Conservation (phyloP, 2,797 vertebrate species). For the Botia kubotai region DNA sequence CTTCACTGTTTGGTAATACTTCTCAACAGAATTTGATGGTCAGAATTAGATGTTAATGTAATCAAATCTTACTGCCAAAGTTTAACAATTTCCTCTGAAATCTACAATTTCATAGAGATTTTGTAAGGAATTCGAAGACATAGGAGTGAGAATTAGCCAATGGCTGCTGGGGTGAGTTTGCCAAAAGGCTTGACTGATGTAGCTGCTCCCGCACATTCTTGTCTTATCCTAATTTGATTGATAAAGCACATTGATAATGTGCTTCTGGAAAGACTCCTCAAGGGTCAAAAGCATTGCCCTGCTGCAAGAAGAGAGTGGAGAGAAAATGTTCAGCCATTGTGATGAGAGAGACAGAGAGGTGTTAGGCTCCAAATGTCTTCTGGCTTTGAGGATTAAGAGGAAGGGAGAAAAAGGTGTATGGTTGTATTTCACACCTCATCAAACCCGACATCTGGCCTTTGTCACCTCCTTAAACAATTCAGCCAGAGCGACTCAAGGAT, state of each 20-base stretch:
- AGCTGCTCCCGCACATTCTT: conserved; percentile 75
- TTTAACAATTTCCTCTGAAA: no score
- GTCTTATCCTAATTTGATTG: conserved; percentile 78
- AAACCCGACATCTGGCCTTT: conserved; percentile 60
- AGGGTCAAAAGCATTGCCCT: conserved; percentile 51
- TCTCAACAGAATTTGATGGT: background rate
- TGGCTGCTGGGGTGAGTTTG: conserved; percentile 41
- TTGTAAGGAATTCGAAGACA: background rate
- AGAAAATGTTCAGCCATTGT: conserved; percentile 36
- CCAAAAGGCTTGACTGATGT: conserved; percentile 58
- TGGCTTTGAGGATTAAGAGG: conserved; percentile 36
- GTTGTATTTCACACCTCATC: conserved; percentile 62
- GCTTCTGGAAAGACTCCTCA: conserved; percentile 66
- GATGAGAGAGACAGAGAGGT: conserved; percentile 61
- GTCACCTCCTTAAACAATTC: conserved; percentile 51
- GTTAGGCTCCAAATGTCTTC: conserved; percentile 42
- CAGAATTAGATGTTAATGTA: no score
- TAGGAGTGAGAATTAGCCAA: background rate
- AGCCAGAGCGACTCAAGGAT: background rate
- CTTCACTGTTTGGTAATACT: background rate
- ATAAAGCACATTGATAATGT: conserved; percentile 66
- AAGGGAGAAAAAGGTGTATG: conserved; percentile 48
- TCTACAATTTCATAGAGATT: no score
- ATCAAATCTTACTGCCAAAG: no score
- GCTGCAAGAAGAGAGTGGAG: conserved; percentile 41